Base-by-base conservation (phyloP, 2,113 vertebrate species). In the Eulemur macaco region DNA sequence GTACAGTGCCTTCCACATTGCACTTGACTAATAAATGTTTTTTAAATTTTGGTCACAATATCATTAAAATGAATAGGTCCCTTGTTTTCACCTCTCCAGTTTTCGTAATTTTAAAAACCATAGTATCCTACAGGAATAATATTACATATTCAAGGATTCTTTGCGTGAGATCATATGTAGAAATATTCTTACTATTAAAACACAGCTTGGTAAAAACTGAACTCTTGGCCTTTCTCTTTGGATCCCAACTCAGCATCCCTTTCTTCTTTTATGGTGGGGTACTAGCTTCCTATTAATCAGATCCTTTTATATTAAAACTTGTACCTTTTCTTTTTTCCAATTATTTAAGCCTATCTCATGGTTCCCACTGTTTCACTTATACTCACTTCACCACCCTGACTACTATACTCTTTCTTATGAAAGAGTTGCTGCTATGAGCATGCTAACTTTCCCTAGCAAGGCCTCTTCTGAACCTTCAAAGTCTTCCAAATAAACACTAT, bases 101-200 rank as follows among this genome's bases (percentile, higher is more conserved):
- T 94, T 95, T 89, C 60, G 89, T 21, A 96, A 74, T 91, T 88
- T 94, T 58, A 96, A 95, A 95, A 95, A 56, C 4, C 31, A 69
- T 1, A 81, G 27, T 71, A 63, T 76, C 71, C 90, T 45, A 87
- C 0, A 85, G 58, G 25, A 89, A 76, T 64, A 92, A 86, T 76
- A 86, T 69, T 81, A 87, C 56, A 29, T 92, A 89, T 37, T 66
- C 31, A 92, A 90, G 21, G 8, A 96, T 83, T 84, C 69, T 95
- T 86, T 69, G 89, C 7, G 76, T 92, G 90, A 92, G n/a, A 34
- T 85, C 37, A 86, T 69, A 87, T 58, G 37, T 60, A 89, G n/a
- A 97, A 94, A 96, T 58, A 71, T 47, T 90, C 25, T 96, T 94
- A 64, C 17, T 88, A 88, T 81, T 87, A 81, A 96, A 90, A 88